phyloP scores from a whole-genome alignment of 2,888 invertebrate species.

The Scrobipalpa costella region DNA sequence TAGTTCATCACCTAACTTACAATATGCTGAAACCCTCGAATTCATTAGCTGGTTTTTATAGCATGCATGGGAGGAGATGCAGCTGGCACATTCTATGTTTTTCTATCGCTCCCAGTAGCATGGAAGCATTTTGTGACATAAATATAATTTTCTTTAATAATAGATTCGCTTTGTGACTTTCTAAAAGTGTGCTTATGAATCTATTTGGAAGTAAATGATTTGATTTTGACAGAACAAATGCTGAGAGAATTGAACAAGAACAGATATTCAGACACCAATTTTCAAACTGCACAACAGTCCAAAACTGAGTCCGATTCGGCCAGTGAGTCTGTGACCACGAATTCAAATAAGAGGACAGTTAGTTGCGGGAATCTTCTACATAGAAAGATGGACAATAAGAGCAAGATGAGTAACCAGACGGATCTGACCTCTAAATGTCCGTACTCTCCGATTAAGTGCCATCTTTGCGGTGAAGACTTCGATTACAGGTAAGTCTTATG shows the following conservation, averaged over 20 bases:
- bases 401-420: constrained; percentile 32
- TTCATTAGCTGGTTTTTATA: no score
- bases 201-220: no score
- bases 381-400: constrained; percentile 38
- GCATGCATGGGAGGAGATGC: no score
- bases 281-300: constrained; percentile 37
- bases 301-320: not conserved
- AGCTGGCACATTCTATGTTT: no score
- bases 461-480: constrained; percentile 60
- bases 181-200: no score
- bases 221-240: constrained; percentile 52
- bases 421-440: constrained; percentile 39
- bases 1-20: no score
- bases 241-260: constrained; percentile 53
- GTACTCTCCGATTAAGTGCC: constrained; percentile 45
- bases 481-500: constrained; percentile 48
- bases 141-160: no score
- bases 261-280: constrained; percentile 47
- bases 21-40: no score
- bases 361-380: constrained; percentile 40
- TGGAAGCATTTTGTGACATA: no score
- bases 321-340: constrained; percentile 29
- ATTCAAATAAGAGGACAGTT: constrained; percentile 47
- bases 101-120: no score
- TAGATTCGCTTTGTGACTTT: no score